A percentile compares a stretch with the other conserved stretches of the same genome.
phyloP scores from a whole-genome alignment of 2,797 vertebrate genomes.

The Galago senegalensis region DNA sequence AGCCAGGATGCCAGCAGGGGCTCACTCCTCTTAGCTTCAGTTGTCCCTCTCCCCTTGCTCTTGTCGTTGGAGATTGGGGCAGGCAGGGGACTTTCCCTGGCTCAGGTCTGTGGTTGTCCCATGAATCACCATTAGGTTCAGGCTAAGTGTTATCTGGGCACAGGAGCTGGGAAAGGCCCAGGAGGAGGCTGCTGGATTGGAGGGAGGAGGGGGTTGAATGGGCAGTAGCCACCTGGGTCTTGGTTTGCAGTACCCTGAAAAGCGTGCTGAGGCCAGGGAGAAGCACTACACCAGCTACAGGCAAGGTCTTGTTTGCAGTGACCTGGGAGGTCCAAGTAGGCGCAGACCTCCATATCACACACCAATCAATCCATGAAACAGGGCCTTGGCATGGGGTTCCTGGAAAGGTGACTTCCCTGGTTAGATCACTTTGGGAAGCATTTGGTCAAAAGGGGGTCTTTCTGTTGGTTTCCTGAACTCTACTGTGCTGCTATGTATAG shows the following conservation, averaged over 20 bases:
- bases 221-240: neutral
- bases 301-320: neutral
- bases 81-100: neutral
- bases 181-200: neutral
- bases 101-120: neutral
- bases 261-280: neutral
- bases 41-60: neutral
- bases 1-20: neutral
- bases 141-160: neutral
- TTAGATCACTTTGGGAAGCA: neutral
- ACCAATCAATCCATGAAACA: fast-evolving
- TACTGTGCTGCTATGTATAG: neutral
- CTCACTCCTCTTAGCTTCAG: neutral
- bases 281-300: neutral
- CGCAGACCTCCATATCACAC: neutral
- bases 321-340: neutral
- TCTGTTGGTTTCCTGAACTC: neutral
- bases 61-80: neutral
- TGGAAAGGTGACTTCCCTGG: neutral
- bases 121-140: neutral
- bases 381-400: neutral
- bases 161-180: neutral
- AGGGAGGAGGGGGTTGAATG: neutral
- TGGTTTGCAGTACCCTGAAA: neutral
- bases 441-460: neutral